Evolutionary conservation across 1,140 invertebrate species (phyloP).

Genomic region (Lasioglossum baleicum): DNA sequence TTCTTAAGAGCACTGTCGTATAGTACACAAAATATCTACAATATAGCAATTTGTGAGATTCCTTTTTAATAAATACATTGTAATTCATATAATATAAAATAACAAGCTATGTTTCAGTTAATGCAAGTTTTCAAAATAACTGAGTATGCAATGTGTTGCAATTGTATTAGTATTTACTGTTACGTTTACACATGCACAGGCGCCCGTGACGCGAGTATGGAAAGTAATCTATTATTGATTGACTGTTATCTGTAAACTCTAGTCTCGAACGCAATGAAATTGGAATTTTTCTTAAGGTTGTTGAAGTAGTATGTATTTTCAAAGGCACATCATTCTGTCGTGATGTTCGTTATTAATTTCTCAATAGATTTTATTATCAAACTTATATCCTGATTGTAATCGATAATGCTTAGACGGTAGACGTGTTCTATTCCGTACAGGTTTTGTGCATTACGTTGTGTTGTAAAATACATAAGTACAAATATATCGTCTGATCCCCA

Average conservation of each 20-base stretch:
- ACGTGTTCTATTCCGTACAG: constrained; percentile 26
- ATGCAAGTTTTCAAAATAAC: constrained; percentile 25
- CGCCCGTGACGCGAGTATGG: background rate
- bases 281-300: background rate
- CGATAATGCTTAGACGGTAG: constrained; percentile 3
- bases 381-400: constrained; percentile 12
- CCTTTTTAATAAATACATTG: constrained; percentile 38
- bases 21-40: constrained; percentile 24
- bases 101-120: constrained; percentile 25
- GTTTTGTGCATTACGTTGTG: constrained; percentile 36
- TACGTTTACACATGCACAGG: constrained; percentile 23
- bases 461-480: constrained; percentile 27
- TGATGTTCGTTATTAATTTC: constrained; percentile 22
- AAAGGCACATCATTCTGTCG: constrained; percentile 44
- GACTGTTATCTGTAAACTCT: constrained; percentile 1
- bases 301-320: constrained; percentile 38
- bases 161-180: background rate
- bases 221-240: constrained; percentile 20
- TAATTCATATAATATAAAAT: constrained; percentile 20
- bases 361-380: constrained; percentile 12
- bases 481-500: background rate
- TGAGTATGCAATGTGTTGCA: constrained; percentile 21
- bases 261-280: background rate
- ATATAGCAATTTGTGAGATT: constrained; percentile 19
- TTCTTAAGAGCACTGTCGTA: background rate